A percentile compares a stretch with the other conserved stretches of the same genome.
These are phyloP conservation scores for Nomada goodeniana DNA, from an alignment of 2,888 invertebrate genomes.

Conservation along the genomic window DNA sequence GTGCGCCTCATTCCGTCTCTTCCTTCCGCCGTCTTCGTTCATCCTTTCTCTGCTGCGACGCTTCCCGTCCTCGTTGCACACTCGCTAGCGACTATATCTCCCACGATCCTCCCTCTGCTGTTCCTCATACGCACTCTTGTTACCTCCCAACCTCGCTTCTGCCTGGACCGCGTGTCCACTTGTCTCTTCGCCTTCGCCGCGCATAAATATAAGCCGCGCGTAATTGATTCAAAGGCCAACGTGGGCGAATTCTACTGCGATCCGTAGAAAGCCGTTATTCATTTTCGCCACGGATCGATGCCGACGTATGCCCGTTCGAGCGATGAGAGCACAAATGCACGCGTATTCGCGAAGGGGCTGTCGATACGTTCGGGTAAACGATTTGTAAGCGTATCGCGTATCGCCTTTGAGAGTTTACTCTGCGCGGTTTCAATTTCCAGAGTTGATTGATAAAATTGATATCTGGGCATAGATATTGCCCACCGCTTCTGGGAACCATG, in stretches of 20 bases:
- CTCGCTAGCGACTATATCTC: constrained; percentile 4
- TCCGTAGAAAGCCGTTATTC: constrained; percentile 74
- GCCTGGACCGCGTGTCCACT: constrained; percentile 39
- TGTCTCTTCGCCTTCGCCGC: constrained; percentile 38
- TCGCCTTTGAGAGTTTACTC: constrained; percentile 73
- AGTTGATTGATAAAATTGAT: constrained; percentile 40
- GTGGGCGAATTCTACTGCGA: constrained; percentile 76
- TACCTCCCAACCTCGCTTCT: constrained; percentile 25
- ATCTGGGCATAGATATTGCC: neutral
- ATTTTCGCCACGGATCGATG: constrained; percentile 48
- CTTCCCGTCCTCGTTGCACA: neutral
- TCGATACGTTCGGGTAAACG: constrained; percentile 59
- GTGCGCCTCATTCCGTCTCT: constrained; percentile 37
- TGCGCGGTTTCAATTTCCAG: constrained; percentile 13
- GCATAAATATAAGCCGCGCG: constrained; percentile 77
- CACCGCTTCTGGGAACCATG: constrained; percentile 73
- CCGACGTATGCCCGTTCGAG: constrained; percentile 63
- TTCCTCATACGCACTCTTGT: constrained; percentile 40
- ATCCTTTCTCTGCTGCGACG: neutral
- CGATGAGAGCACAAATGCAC: constrained; percentile 69
- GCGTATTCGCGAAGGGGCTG: constrained; percentile 48
- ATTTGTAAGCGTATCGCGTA: constrained; percentile 68
- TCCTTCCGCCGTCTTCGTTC: constrained; percentile 2
- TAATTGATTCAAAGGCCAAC: constrained; percentile 78
- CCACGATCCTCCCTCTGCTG: constrained; percentile 13